Base-by-base conservation (phyloP, 2,797 vertebrate genomes). In the Cheirogaleus major region DNA sequence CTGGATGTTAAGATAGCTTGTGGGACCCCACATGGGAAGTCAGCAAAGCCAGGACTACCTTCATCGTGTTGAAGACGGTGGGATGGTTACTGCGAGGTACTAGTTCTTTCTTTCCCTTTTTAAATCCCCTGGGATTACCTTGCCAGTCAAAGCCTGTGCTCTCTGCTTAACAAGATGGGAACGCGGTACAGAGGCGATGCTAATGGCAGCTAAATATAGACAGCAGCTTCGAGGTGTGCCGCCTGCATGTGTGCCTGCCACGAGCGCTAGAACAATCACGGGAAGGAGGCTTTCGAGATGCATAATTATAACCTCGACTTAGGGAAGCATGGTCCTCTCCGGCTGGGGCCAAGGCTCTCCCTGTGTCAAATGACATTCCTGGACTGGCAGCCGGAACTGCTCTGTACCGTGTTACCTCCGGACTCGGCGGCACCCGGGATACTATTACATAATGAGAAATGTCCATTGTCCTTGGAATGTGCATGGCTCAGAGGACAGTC, bases 151-250 rank as follows among this genome's bases (percentile, higher is more conserved):
- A 76, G 72, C 32, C 0, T 27, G 32, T 1, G 11, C 7, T 43
- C 86, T 70, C 70, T 17, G 25, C 7, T 3, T 57, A 72, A 67
- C 14, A 32, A 84, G 30, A 7, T 11, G 59, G 70, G 70, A 91
- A 63, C 0, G 52, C 32, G 0, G 0, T 2, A 20, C 23, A 4
- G 0, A 0, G 48, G 55, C 7, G 1, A 4, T 0, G 35, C 50
- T 70, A 5, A 85, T 0, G 2, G 82, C 88, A 15, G 76, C 78
- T 95, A 93, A 80, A 61, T 78, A 91, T 65, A 94, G 90, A 14
- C 13, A 1, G 38, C 27, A 7, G 69, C 76, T 48, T 32, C 48
- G 2, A 8, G 72, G 76, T 25, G 25, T 10, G 3, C 50, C 0
- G 14, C 89, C 48, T 10, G 73, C 57, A 2, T 8, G 61, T 35